Percentiles rank a stretch among this genome's conserved stretches.
These are phyloP conservation scores for Pollenia griseotomentosa DNA, from an alignment of 2,888 invertebrate species.

Conservation along the genomic window DNA sequence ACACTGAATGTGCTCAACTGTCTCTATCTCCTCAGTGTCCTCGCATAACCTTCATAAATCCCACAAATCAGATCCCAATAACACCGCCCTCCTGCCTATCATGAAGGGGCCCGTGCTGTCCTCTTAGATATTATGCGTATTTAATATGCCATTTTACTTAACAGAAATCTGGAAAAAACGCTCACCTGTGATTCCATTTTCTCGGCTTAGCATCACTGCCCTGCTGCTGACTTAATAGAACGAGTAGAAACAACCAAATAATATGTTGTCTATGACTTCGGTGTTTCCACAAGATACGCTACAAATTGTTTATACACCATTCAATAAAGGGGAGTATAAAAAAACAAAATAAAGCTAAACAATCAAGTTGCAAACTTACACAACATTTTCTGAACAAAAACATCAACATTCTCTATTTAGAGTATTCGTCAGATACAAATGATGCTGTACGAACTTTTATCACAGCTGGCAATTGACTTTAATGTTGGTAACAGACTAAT, in stretches of 20 bases:
- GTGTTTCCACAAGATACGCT: slow-evolving; percentile 66
- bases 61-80: too few relatives aligned
- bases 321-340: background rate
- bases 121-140: background rate
- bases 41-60: too few relatives aligned
- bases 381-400: slow-evolving; percentile 66
- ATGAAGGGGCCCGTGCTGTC: too few relatives aligned
- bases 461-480: slow-evolving; percentile 18
- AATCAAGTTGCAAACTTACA: slow-evolving; percentile 66
- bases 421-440: slow-evolving; percentile 21
- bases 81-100: too few relatives aligned
- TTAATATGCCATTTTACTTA: slow-evolving; percentile 18
- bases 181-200: slow-evolving; percentile 67
- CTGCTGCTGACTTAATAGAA: slow-evolving; percentile 59
- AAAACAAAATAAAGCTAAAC: background rate
- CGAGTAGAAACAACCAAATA: slow-evolving; percentile 54
- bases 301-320: slow-evolving; percentile 37
- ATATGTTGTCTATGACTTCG: slow-evolving; percentile 41
- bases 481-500: slow-evolving; percentile 1
- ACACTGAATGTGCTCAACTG: too few relatives aligned
- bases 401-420: slow-evolving; percentile 51
- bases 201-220: slow-evolving; percentile 48
- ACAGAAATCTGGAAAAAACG: slow-evolving; percentile 9
- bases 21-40: too few relatives aligned
- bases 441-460: slow-evolving; percentile 19